phyloP scores from a whole-genome alignment of 2,797 vertebrate species.

The Gymnodraco acuticeps region DNA sequence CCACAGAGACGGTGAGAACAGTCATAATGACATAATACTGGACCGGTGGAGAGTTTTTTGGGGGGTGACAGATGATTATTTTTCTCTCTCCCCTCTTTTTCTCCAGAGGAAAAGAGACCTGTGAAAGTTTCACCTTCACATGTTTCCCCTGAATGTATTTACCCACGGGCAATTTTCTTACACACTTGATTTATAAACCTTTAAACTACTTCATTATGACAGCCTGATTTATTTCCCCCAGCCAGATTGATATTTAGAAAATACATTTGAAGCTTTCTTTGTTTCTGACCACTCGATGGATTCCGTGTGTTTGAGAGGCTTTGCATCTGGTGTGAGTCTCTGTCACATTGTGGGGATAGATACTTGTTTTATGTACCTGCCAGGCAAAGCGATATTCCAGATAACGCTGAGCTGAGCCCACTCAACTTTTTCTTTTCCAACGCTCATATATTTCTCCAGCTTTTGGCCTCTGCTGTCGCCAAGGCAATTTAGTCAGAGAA shows the following conservation, averaged over 20 bases:
- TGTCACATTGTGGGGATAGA: slow-evolving; percentile 49
- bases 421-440: slow-evolving; percentile 72
- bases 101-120: slow-evolving; percentile 58
- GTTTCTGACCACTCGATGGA: slow-evolving; percentile 13
- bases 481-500: slow-evolving; percentile 73
- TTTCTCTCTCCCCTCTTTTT: slow-evolving; percentile 34
- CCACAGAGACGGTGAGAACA: slow-evolving; percentile 60
- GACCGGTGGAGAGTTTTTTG: slow-evolving; percentile 62
- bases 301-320: slow-evolving; percentile 29
- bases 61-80: slow-evolving; percentile 64
- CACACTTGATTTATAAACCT: slow-evolving; percentile 27
- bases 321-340: slow-evolving; percentile 43
- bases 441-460: slow-evolving; percentile 74
- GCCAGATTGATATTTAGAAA: slow-evolving; percentile 32
- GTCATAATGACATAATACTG: slow-evolving; percentile 77
- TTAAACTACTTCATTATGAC: slow-evolving; percentile 27
- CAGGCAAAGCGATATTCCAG: slow-evolving; percentile 80
- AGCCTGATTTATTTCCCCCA: slow-evolving; percentile 8
- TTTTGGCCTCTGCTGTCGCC: slow-evolving; percentile 73
- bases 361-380: slow-evolving; percentile 75
- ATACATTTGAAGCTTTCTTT: slow-evolving; percentile 3
- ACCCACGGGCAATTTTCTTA: slow-evolving; percentile 21
- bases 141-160: slow-evolving; percentile 27
- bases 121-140: slow-evolving; percentile 54
- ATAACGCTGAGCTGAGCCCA: slow-evolving; percentile 70